A percentile compares a stretch with the other conserved stretches of the same genome.
phyloP scores from a whole-genome alignment of 2,888 invertebrate genomes.

The Acanthococcus lagerstroemiae region DNA sequence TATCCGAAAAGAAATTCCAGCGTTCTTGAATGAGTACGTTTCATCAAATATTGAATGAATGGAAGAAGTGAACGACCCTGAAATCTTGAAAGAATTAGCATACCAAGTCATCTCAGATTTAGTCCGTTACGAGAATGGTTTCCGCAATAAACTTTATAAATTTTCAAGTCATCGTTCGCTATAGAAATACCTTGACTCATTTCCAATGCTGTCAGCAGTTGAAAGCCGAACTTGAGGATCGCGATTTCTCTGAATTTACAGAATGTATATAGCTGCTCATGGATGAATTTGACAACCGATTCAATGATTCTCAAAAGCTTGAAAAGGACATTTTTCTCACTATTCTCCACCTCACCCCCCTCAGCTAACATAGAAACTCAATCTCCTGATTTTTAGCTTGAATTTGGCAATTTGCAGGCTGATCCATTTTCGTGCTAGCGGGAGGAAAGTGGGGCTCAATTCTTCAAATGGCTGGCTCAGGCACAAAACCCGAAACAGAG shows the following conservation, averaged over 20 bases:
- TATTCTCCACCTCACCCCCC: conserved; percentile 11
- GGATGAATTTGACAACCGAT: conserved; percentile 17
- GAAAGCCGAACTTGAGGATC: conserved; percentile 3
- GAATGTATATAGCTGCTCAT: conserved; percentile 13
- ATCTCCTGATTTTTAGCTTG: conserved; percentile 24
- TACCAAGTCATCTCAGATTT: conserved; percentile 17
- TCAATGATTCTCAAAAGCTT: conserved; percentile 16
- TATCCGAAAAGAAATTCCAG: conserved; percentile 31
- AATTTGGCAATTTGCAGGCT: conserved; percentile 27
- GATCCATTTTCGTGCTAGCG: conserved; percentile 21
- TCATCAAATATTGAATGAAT: conserved; percentile 21
- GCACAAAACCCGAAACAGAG: conserved; percentile 23
- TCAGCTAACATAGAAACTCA: conserved; percentile 17
- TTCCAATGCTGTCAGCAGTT: conserved; percentile 15
- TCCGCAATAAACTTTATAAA: conserved; percentile 18
- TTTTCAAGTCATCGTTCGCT: conserved; percentile 11
- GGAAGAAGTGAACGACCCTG: conserved; percentile 9
- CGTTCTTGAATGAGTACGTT: no score
- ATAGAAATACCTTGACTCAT: conserved; percentile 11
- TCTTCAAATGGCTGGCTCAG: conserved; percentile 26
- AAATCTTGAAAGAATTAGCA: conserved; percentile 18
- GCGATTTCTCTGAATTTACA: conserved; percentile 18
- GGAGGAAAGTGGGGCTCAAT: conserved; percentile 25
- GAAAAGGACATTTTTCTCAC: conserved; percentile 19
- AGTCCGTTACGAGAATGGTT: conserved; percentile 7